Conservation (phyloP, 1,140 invertebrate genomes). For the Bombus ignitus region DNA sequence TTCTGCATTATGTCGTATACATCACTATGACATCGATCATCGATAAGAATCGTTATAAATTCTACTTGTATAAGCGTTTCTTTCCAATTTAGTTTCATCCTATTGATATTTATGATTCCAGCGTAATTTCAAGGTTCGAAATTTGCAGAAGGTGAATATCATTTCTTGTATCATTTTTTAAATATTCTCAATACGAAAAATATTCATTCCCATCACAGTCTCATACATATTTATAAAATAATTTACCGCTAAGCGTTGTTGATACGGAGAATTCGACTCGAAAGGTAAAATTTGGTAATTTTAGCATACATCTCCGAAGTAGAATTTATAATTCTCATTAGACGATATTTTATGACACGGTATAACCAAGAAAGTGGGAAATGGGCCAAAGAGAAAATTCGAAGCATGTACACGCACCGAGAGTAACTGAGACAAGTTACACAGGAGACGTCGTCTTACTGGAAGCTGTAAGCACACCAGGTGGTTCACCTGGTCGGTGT, state of each 20-base stretch:
- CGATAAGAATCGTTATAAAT: too few relatives aligned
- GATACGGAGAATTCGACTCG: not conserved
- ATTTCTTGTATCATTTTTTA: too few relatives aligned
- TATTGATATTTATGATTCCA: too few relatives aligned
- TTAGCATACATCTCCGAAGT: not conserved
- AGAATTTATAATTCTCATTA: not conserved
- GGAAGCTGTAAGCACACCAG: not conserved
- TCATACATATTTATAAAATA: not conserved
- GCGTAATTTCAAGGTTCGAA: too few relatives aligned
- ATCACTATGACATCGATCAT: too few relatives aligned
- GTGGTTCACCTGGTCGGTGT: slow-evolving; percentile 37
- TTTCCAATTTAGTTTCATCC: too few relatives aligned
- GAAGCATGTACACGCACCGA: not conserved
- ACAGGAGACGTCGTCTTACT: not conserved
- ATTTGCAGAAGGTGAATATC: too few relatives aligned
- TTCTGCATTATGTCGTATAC: too few relatives aligned
- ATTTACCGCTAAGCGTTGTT: not conserved
- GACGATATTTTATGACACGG: not conserved
- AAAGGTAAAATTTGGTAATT: not conserved
- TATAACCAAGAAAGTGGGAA: not conserved
- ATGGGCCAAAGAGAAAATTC: not conserved
- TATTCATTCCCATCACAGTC: not conserved
- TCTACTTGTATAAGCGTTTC: too few relatives aligned
- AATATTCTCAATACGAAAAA: too few relatives aligned
- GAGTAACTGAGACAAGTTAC: not conserved